Base-by-base conservation (phyloP, 2,113 vertebrate species). In the Larimichthys crocea region DNA sequence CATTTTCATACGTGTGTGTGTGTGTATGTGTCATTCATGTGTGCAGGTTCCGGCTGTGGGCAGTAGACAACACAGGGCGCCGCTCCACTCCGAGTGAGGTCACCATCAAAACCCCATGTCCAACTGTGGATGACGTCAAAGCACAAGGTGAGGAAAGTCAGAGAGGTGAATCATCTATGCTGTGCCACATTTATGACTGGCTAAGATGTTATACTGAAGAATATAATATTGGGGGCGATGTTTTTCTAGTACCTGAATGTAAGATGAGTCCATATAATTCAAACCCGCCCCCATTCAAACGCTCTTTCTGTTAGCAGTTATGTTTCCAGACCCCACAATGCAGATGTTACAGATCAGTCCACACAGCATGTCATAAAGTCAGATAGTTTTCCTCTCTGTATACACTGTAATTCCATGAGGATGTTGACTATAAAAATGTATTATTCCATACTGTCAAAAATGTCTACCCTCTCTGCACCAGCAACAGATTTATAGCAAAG, bases 41-140 rank as follows among this genome's bases (percentile, higher is more conserved):
- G 56, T 48, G 9, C 57, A 99, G 98, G 97, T 99, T 99, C 91
- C 96, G 97, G 0, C 95, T 99, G 61, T 99, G 98, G 98, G 97
- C 97, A 53, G 97, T 99, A 0, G 98, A 99, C 92, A 99, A 97
- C 93, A 99, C 98, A 0, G 98, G 98, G 3, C 95, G 98, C 0
- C 96, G 97, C 4, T 99, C 98, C 66, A 96, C 95, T 80, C 97
- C 97, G 8, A 99, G 96, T 26, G 97, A 98, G 24, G 97, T 99
- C 90, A 99, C 95, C 0, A 97, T 99, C 81, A 99, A 99, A 93
- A 99, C 97, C 0, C 98, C 98, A 0, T 99, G 98, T 87, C 97
- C 98, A 0, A 97, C 98, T 64, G 98, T 99, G 79, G 98, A 99
- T 72, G 98, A 99, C 35, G 96, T 99, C 86, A 99, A 99, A 92